A percentile compares a stretch with the other conserved stretches of the same genome.
phyloP scores from a whole-genome alignment of 2,113 vertebrate species.

The Melospiza melodia region DNA sequence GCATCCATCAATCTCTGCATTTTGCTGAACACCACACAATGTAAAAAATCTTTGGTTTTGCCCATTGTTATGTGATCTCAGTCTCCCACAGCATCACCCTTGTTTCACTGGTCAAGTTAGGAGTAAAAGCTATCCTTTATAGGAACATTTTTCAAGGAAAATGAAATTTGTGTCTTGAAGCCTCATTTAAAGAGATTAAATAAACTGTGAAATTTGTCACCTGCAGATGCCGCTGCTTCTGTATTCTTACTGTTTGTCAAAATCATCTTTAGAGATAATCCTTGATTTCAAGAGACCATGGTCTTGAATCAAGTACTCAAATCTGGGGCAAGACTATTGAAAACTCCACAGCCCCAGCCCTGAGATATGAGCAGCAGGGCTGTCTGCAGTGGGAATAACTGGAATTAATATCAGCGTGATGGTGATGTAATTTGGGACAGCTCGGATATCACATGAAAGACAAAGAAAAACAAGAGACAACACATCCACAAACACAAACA shows the following conservation, averaged over 20 bases:
- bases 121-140: background rate
- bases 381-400: background rate
- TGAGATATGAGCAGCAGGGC: background rate
- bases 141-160: background rate
- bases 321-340: background rate
- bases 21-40: background rate
- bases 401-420: constrained; percentile 20
- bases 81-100: background rate
- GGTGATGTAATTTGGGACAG: constrained; percentile 62
- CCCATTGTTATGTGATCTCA: fast-evolving
- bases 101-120: background rate
- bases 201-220: background rate
- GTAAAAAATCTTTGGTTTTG: background rate
- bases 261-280: background rate
- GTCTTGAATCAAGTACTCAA: background rate
- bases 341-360: background rate
- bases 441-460: constrained; percentile 38
- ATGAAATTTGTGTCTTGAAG: background rate
- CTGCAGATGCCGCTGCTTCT: background rate
- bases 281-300: background rate
- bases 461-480: constrained; percentile 5
- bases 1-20: background rate
- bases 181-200: background rate
- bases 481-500: constrained; percentile 14
- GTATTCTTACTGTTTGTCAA: background rate